Conservation (phyloP, 1,140 invertebrate species). For the Stenopsyche tienmushanensis region DNA sequence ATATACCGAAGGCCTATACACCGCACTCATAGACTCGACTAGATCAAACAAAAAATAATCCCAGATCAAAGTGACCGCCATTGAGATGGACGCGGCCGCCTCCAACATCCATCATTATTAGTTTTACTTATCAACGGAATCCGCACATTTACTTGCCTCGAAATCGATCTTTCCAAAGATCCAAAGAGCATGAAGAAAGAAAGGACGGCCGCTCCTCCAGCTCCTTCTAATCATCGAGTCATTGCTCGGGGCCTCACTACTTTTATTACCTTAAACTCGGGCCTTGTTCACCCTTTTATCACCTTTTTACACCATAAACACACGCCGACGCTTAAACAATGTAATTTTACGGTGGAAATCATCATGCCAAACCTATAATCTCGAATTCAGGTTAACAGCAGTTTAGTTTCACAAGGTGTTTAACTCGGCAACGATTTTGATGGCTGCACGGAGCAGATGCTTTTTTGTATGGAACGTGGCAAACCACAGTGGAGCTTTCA, state of each 20-base stretch:
- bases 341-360: conserved; percentile 33
- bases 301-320: conserved; percentile 37
- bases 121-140: too few relatives aligned
- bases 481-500: too few relatives aligned
- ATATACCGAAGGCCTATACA: background rate
- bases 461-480: too few relatives aligned
- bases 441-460: too few relatives aligned
- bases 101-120: background rate
- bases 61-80: conserved; percentile 22
- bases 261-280: conserved; percentile 16
- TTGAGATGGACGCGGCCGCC: background rate
- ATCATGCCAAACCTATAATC: conserved; percentile 26
- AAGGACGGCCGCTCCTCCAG: background rate
- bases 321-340: conserved; percentile 35
- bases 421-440: too few relatives aligned
- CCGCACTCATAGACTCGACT: background rate
- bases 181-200: too few relatives aligned
- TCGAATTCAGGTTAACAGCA: conserved; percentile 10
- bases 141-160: too few relatives aligned
- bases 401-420: conserved; percentile 22
- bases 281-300: conserved; percentile 36
- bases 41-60: background rate
- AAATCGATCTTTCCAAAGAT: too few relatives aligned
- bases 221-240: conserved; percentile 26
- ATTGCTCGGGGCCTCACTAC: conserved; percentile 18